Conservation (phyloP, 1,140 invertebrate genomes). For the Cylas formicarius region DNA sequence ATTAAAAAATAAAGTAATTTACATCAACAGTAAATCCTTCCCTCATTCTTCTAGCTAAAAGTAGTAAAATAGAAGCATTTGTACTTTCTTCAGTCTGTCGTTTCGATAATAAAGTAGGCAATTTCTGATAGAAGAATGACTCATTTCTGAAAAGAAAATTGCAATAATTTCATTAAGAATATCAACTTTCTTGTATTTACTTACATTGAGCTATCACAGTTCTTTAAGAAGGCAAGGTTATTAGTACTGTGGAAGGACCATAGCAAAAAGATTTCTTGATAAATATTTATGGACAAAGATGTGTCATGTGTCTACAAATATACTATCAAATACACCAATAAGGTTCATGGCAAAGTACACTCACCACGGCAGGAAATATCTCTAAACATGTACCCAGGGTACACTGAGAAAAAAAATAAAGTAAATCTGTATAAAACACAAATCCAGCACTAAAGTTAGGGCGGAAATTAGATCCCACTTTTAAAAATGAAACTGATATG, state of each 20-base stretch:
- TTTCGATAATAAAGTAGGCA: constrained; percentile 53
- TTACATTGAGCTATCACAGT: constrained; percentile 23
- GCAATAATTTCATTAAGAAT: no score
- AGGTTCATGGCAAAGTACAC: constrained; percentile 10
- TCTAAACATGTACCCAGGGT: constrained; percentile 70
- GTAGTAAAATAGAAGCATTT: constrained; percentile 55
- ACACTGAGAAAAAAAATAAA: constrained; percentile 71
- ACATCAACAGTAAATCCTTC: constrained; percentile 74
- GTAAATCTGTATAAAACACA: constrained; percentile 68
- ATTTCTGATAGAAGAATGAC: constrained; percentile 51
- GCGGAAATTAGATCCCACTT: constrained; percentile 63
- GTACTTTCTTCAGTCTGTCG: constrained; percentile 61
- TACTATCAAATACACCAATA: constrained; percentile 3
- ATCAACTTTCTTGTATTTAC: no score
- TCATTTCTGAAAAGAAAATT: constrained; percentile 45
- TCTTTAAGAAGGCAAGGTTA: constrained; percentile 28
- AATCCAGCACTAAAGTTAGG: constrained; percentile 60
- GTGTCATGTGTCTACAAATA: constrained; percentile 42
- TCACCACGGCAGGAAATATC: constrained; percentile 45
- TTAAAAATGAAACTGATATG: constrained; percentile 73
- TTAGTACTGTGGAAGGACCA: constrained; percentile 63
- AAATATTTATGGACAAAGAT: constrained; percentile 55
- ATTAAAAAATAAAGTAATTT: constrained; percentile 32
- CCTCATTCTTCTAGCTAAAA: constrained; percentile 67
- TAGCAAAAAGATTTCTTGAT: constrained; percentile 64